Evolutionary conservation across 2,888 invertebrate genomes (phyloP).

Genomic region (Agriopis marginaria): DNA sequence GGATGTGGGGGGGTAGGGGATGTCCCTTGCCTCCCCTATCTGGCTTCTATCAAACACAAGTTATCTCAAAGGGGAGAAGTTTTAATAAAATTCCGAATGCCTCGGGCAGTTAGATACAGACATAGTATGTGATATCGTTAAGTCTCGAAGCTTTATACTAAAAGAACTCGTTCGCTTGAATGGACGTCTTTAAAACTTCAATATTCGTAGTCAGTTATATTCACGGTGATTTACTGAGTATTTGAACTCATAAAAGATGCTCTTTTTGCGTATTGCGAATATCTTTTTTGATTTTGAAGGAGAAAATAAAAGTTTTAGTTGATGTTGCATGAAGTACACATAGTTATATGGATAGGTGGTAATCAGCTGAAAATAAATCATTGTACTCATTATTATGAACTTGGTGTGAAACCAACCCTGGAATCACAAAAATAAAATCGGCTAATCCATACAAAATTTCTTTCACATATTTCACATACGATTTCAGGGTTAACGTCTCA

Average conservation of each 20-base stretch:
- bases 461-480: no score
- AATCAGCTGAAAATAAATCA: no score
- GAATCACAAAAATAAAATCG: no score
- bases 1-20: conserved; percentile 48
- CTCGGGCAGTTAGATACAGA: conserved; percentile 75
- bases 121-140: conserved; percentile 64
- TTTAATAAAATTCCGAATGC: conserved; percentile 84
- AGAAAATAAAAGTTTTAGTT: no score
- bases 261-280: conserved; percentile 29
- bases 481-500: no score
- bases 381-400: no score
- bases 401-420: no score
- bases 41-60: conserved; percentile 82
- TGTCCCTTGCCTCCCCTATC: conserved; percentile 55
- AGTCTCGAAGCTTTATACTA: conserved; percentile 65
- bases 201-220: conserved; percentile 61
- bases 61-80: conserved; percentile 83
- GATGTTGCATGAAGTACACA: no score
- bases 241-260: conserved; percentile 52
- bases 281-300: not conserved
- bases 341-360: no score
- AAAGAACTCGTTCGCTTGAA: conserved; percentile 62
- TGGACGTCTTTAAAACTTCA: conserved; percentile 65
- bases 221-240: conserved; percentile 53
- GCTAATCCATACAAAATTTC: no score